phyloP scores from a whole-genome alignment of 2,797 vertebrate genomes.

The Euphonia xanthogaster region DNA sequence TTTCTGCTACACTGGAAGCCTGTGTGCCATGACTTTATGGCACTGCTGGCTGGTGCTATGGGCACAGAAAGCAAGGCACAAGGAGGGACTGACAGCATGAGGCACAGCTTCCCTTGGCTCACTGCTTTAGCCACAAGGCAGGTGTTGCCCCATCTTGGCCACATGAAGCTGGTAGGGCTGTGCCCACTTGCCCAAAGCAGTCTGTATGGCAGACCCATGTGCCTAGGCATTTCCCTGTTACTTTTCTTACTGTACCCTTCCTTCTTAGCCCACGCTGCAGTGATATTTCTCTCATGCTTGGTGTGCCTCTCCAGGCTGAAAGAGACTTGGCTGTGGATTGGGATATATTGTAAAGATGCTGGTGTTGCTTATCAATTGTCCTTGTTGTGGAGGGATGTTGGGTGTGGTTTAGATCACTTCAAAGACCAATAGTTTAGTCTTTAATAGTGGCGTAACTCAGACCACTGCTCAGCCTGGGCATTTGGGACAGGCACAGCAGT shows the following conservation, averaged over 20 bases:
- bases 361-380: neutral
- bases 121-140: neutral
- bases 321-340: neutral
- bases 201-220: neutral
- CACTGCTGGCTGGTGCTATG: neutral
- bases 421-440: neutral
- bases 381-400: neutral
- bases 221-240: neutral
- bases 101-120: neutral
- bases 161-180: neutral
- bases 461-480: neutral
- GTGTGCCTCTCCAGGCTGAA: neutral
- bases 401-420: neutral
- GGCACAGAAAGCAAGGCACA: neutral
- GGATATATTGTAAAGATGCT: neutral
- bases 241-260: neutral
- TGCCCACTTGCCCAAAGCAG: neutral
- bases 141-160: neutral
- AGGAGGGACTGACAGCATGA: accelerated
- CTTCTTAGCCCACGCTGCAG: neutral
- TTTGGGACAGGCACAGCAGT: neutral
- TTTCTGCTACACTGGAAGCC: neutral
- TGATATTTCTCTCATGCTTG: neutral
- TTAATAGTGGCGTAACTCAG: neutral
- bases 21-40: accelerated